Evolutionary conservation across 2,888 invertebrate species (phyloP).

Genomic region (Coelinius sp.): DNA sequence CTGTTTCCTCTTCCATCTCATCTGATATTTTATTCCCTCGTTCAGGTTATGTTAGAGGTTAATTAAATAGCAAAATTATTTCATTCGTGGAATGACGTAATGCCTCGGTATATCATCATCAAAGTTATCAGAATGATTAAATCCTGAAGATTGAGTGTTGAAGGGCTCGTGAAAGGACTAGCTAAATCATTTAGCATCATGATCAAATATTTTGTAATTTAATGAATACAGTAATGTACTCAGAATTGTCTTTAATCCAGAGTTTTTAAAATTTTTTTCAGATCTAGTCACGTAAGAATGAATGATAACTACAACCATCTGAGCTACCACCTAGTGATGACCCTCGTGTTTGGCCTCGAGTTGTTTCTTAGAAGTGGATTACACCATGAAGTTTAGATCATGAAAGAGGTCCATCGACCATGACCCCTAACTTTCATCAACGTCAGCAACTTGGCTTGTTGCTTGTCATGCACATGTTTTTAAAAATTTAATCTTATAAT

Average conservation of each 20-base stretch:
- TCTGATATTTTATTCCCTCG: not conserved
- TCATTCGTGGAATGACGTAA: not conserved
- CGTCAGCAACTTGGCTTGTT: not conserved
- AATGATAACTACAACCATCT: not conserved
- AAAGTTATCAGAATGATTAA: not conserved
- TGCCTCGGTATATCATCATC: not conserved
- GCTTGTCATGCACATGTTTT: not conserved
- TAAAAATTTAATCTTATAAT: not conserved
- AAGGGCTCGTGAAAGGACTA: no score
- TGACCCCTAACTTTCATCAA: conserved; percentile 13
- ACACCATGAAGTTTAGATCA: conserved; percentile 2
- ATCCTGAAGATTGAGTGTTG: not conserved
- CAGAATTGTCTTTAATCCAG: not conserved
- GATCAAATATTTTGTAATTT: no score
- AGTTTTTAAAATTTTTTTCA: not conserved
- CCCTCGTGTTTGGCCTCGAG: conserved; percentile 6
- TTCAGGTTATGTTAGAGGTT: not conserved
- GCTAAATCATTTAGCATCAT: no score
- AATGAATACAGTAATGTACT: not conserved
- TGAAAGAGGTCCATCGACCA: not conserved
- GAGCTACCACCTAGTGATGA: conserved; percentile 16
- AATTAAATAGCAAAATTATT: not conserved
- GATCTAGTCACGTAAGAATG: not conserved
- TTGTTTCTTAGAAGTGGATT: conserved; percentile 5
- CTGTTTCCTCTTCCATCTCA: conserved; percentile 13